These are phyloP conservation scores for Cynopterus sphinx DNA, from an alignment of 2,797 vertebrate genomes.

Conservation along the genomic window DNA sequence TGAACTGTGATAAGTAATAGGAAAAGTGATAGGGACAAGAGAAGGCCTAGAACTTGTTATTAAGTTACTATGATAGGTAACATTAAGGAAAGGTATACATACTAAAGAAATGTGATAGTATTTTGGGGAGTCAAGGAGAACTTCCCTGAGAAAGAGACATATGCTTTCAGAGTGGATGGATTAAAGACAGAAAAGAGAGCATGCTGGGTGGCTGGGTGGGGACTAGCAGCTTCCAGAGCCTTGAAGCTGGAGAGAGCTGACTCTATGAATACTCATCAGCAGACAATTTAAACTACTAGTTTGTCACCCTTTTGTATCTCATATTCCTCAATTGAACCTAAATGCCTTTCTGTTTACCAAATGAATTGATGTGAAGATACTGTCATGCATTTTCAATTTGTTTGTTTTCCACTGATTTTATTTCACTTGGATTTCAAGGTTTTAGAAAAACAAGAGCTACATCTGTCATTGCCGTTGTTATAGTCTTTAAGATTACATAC, in stretches of 20 bases:
- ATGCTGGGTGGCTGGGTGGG: not conserved
- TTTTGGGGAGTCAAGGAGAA: not conserved
- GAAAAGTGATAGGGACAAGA: not conserved
- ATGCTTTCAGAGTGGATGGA: not conserved
- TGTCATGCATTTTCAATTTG: not conserved
- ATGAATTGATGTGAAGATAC: not conserved
- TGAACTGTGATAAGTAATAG: not conserved
- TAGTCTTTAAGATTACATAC: not conserved
- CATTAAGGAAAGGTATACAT: not conserved
- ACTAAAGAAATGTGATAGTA: not conserved
- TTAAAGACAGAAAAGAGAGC: not conserved
- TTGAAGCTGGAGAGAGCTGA: not conserved
- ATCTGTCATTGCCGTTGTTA: not conserved
- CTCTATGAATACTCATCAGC: not conserved
- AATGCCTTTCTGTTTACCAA: conserved; percentile 32
- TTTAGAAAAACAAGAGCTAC: not conserved
- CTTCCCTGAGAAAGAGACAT: not conserved
- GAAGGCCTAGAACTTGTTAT: not conserved
- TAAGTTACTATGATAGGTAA: not conserved
- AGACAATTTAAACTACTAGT: not conserved
- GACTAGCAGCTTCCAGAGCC: not conserved
- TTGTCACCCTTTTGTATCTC: not conserved
- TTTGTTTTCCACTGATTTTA: conserved; percentile 24
- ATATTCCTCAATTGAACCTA: not conserved
- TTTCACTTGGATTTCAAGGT: not conserved